Base-by-base conservation (phyloP, 2,888 invertebrate genomes). In the Megamerina dolium region DNA sequence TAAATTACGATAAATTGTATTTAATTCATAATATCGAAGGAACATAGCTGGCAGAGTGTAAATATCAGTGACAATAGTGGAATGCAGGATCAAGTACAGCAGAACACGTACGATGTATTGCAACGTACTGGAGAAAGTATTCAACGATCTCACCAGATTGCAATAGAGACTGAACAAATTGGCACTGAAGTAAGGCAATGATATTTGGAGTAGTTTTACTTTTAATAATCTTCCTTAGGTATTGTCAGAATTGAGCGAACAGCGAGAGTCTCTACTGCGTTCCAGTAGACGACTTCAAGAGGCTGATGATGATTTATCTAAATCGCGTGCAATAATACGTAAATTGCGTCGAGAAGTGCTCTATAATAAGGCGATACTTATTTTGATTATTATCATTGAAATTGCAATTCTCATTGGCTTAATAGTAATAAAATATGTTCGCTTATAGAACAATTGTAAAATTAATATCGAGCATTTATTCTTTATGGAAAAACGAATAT, bases 141-240 rank as follows among this genome's bases (percentile, higher is more conserved):
- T 9, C 77, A 77, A 2, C 74, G 87, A 41, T 83, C 87, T 1
- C 82, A 84, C 52, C 80, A 79, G 59, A 77, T 87, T 34, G 85
- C 88, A 1, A 76, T 82, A 3, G 88, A 91, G 72, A 87, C 87
- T 0, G 90, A 90, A 70, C 77, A 79, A 58, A 78, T 89, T 51
- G 89, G 87, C 5, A 79, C 80, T 1, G 84, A 82, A 63, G 73
- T 70, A 30, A 31, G 36, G 14, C 9, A 35, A 19, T 5, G 4
- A 19, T 18, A 12, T 20, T 21, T 6, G 3, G 20, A 18, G 12
- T 17, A n/a, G 20, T 21, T 30, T 16, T 13, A 14, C 5, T 5
- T 26, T 26, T 37, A 32, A 18, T 20, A 4, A 35, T 35, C 8
- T 10, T 37, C 42, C 46, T 9, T 45, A 73, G 73, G 85, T 88